Conservation (phyloP, 1,140 invertebrate genomes). For the Stegodyphus dumicola region DNA sequence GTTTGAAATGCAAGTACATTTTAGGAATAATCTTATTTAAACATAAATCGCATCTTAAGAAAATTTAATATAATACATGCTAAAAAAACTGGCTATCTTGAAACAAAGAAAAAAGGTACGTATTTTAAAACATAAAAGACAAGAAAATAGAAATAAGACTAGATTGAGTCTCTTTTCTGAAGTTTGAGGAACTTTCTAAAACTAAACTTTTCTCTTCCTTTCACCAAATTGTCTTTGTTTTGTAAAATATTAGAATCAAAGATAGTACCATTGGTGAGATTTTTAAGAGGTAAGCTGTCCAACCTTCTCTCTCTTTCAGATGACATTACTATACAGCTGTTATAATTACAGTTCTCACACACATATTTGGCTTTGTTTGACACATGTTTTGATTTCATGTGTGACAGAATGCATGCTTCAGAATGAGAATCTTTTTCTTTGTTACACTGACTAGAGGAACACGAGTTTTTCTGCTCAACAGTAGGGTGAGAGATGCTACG, state of each 20-base stretch:
- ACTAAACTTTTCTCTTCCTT: conserved; percentile 43
- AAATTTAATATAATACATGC: no score
- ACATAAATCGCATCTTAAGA: no score
- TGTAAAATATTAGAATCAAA: neutral
- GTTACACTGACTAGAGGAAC: neutral
- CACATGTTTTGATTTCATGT: neutral
- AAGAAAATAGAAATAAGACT: conserved; percentile 26
- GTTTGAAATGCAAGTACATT: no score
- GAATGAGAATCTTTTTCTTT: conserved; percentile 2
- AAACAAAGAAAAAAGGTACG: no score
- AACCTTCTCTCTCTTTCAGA: neutral
- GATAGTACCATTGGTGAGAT: conserved; percentile 48
- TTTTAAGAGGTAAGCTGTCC: conserved; percentile 37
- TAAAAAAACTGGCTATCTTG: no score
- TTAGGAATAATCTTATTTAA: no score
- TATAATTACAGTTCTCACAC: conserved; percentile 45
- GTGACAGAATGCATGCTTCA: conserved; percentile 13
- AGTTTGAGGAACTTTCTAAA: conserved; percentile 56
- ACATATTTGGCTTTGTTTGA: neutral
- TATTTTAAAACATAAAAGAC: no score
- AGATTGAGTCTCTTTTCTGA: conserved; percentile 59
- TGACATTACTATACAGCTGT: conserved; percentile 5
- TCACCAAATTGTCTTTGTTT: neutral
- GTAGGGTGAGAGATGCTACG: conserved; percentile 27
- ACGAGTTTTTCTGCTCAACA: conserved; percentile 13